These are phyloP conservation scores for Prinia subflava DNA, from an alignment of 2,113 vertebrate genomes.

Conservation along the genomic window DNA sequence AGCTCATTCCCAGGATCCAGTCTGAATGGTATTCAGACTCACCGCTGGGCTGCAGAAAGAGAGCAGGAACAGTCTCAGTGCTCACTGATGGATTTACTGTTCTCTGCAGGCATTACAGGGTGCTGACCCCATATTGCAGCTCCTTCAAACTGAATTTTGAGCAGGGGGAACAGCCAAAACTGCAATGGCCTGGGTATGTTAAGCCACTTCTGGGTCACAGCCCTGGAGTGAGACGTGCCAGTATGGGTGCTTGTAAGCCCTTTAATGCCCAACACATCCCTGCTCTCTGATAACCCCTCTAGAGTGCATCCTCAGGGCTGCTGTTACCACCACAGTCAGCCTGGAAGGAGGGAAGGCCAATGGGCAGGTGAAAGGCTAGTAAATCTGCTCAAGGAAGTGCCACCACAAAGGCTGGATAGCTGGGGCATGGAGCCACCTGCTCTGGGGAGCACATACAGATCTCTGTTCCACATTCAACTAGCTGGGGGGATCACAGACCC, in stretches of 20 bases:
- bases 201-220: not conserved
- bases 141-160: not conserved
- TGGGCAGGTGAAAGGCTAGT: not conserved
- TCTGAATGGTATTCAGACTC: not conserved
- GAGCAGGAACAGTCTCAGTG: not conserved
- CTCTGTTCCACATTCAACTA: not conserved
- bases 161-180: not conserved
- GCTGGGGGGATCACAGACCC: not conserved
- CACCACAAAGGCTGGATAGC: not conserved
- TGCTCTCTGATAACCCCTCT: not conserved
- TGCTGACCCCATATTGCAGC: not conserved
- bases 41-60: not conserved
- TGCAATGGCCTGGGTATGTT: not conserved
- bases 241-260: not conserved
- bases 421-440: not conserved
- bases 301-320: not conserved
- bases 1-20: not conserved
- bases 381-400: not conserved
- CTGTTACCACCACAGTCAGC: not conserved
- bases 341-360: not conserved
- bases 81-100: not conserved
- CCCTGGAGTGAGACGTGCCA: not conserved
- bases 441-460: not conserved
- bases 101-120: not conserved
- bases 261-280: not conserved